Base-by-base conservation (phyloP, 1,140 invertebrate species). In the Antheraea pernyi region DNA sequence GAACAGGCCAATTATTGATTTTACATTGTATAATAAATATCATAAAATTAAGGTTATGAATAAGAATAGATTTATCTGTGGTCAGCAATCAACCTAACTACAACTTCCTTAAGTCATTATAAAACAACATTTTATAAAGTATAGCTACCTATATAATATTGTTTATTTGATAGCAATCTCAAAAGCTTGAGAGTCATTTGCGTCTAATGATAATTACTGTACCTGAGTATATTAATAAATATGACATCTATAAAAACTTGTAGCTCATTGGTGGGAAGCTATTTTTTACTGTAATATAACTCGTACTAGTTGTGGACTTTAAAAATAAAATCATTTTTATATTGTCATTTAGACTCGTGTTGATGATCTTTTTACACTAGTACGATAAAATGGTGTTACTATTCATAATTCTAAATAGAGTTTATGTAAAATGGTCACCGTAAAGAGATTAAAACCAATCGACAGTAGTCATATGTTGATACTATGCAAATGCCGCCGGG, bases 161-260 rank as follows among this genome's bases (percentile, higher is more conserved):
- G 79, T 84, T 75, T 79, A 76, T 79, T 72, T 76, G 82, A 84
- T 84, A 81, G 70, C 73, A 65, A 84, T 84, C 82, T 80, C 63
- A 68, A 61, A 58, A 62, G 59, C n/a, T 69, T 18, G 22, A 68
- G 53, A 72, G 68, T 69, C 59, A 70, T 73, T 73, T 69, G 60
- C 48, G 42, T 30, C 19, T 65, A 68, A 68, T 61, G 67, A 68
- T 53, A 16, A 60, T 61, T n/a, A 58, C 30, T 36, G 30, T 63
- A 16, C 61, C 18, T 1, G 19, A 37, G 30, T 63, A 37, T 63
- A 37, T 0, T n/a, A 22, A 63, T 63, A 63, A 30, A 16, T 53
- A 16, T 11, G 16, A 13, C 46, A 53, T 53, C 0, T 53, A 53
- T 53, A 53, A 53, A 13, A 53, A 53, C 46, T 53, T 53, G 46